A percentile compares a stretch with the other conserved stretches of the same genome.
Conservation (phyloP, 2,113 vertebrate genomes). For the Crypturellus undulatus region DNA sequence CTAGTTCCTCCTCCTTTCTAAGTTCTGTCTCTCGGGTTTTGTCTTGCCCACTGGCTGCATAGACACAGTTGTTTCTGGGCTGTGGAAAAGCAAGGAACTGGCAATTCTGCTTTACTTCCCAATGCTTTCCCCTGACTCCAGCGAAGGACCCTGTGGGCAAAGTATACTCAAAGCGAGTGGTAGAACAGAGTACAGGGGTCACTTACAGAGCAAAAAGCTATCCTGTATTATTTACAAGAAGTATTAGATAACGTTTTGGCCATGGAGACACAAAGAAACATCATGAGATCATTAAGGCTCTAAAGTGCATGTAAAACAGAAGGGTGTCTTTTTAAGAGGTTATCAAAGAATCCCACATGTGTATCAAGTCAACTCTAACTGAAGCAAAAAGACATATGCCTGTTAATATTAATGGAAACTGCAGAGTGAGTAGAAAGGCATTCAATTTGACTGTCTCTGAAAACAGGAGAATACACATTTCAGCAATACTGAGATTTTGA, state of each 20-base stretch:
- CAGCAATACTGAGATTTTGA: background rate
- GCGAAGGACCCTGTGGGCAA: background rate
- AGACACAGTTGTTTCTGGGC: background rate
- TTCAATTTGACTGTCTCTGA: background rate
- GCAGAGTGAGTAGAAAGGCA: background rate
- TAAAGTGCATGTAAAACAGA: slow-evolving; percentile 47
- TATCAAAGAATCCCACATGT: slow-evolving; percentile 51
- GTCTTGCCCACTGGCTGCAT: background rate
- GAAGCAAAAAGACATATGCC: slow-evolving; percentile 18
- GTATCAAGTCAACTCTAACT: background rate
- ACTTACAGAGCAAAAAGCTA: slow-evolving; percentile 15
- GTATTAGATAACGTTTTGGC: slow-evolving; percentile 29
- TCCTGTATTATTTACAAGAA: slow-evolving; percentile 57
- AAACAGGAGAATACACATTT: background rate
- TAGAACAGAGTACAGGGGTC: background rate
- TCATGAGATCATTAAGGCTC: slow-evolving; percentile 10
- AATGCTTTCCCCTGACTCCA: background rate
- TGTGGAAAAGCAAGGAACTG: background rate
- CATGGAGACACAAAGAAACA: background rate
- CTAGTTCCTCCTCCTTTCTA: background rate
- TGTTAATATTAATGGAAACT: slow-evolving; percentile 11
- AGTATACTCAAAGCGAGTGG: background rate
- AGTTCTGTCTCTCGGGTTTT: slow-evolving; percentile 12
- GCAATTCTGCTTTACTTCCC: background rate
- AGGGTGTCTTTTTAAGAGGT: slow-evolving; percentile 45